Base-by-base conservation (phyloP, 2,113 vertebrate species). In the Calonectris borealis region DNA sequence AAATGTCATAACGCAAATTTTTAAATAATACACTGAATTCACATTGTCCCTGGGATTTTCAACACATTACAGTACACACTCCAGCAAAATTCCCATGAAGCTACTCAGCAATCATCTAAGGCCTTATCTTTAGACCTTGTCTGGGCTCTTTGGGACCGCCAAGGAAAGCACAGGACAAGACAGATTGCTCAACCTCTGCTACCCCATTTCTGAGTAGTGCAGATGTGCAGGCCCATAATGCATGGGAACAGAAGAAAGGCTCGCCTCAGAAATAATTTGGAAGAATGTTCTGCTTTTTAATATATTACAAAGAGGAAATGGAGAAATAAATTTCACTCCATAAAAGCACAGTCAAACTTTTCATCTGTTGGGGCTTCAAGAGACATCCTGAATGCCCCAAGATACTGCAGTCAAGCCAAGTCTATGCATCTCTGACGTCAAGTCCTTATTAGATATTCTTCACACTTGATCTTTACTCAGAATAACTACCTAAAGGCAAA, bases 41-140 rank as follows among this genome's bases (percentile, higher is more conserved):
- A 65, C 62, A 86, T 69, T 91, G 73, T 61, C 48, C 61, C 65
- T 57, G 44, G 36, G 27, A 95, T 91, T 95, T 93, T 96, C 91
- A 89, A 76, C 61, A 91, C 24, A 40, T 40, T 51, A 34, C 60
- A 82, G 34, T 29, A 64, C 36, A 90, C 10, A 8, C 15, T 65
- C 27, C 40, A 92, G 72, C 60, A 86, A 61, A 87, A 89, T 58
- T 76, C 83, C 38, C 34, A 42, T 4, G 14, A 81, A 94, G 44
- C 40, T 46, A 51, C 40, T 36, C 54, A 75, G 73, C 61, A 93
- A 26, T 29, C 51, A 54, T 36, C 51, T 27, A 65, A 11, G 22
- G 25, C 48, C 44, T 64, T 52, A 48, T 72, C 57, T 78, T 62
- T 10, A 69, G 54, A 77, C 25, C 31, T 64, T n/a, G 7, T 11